These are phyloP conservation scores for Hiodon alosoides DNA, from an alignment of 2,113 vertebrate genomes.

Conservation along the genomic window DNA sequence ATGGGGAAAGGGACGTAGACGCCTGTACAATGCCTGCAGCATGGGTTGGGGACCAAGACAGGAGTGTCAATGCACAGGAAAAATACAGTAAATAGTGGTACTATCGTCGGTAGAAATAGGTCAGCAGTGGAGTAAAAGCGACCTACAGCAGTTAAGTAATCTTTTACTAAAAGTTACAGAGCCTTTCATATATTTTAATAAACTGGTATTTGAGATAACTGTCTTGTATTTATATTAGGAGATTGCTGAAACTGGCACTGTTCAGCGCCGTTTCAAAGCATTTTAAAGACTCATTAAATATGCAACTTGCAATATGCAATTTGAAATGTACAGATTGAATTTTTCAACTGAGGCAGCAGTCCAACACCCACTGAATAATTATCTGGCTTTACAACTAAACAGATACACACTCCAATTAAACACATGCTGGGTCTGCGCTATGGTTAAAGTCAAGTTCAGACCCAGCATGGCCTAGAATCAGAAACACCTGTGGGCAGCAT, in stretches of 20 bases:
- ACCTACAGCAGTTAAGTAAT: background rate
- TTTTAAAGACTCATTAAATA: constrained; percentile 1
- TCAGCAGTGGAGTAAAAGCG: background rate
- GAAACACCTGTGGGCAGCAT: constrained; percentile 47
- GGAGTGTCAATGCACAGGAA: constrained; percentile 10
- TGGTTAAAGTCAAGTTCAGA: constrained; percentile 49
- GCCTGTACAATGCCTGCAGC: constrained; percentile 46
- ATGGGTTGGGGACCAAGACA: background rate
- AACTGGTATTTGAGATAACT: too few relatives aligned
- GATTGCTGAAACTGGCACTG: background rate
- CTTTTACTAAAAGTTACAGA: too few relatives aligned
- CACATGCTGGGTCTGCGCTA: constrained; percentile 48
- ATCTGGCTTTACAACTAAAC: constrained; percentile 38
- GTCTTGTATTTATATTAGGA: background rate
- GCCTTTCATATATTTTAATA: too few relatives aligned
- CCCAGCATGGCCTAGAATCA: constrained; percentile 51
- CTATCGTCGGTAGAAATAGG: background rate
- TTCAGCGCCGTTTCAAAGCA: background rate
- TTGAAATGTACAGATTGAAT: background rate
- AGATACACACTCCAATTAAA: constrained; percentile 57
- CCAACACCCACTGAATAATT: constrained; percentile 6
- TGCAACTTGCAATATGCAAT: background rate
- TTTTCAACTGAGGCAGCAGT: background rate
- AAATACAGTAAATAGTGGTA: background rate
- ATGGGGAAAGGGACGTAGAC: constrained; percentile 38